phyloP scores from a whole-genome alignment of 2,113 vertebrate species.

The Ophthalmolycus amberensis region DNA sequence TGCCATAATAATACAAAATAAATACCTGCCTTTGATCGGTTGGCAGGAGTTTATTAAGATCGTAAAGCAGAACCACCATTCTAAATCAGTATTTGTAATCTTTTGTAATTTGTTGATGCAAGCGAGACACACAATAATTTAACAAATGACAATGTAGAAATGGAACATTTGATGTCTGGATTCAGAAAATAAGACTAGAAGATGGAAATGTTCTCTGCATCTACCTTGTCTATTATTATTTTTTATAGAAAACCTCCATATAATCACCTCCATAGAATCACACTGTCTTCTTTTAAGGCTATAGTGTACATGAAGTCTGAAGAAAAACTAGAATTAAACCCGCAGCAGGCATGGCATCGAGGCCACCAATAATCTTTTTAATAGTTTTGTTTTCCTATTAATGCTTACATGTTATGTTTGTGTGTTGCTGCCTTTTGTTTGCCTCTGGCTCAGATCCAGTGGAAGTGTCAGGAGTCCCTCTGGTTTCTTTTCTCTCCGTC shows the following conservation, averaged over 20 bases:
- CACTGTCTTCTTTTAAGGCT: no score
- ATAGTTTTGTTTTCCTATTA: not conserved
- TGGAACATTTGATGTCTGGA: not conserved
- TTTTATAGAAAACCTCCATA: not conserved
- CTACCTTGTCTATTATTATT: not conserved
- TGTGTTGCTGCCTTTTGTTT: not conserved
- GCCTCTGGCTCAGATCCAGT: not conserved
- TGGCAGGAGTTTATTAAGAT: not conserved
- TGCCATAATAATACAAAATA: no score
- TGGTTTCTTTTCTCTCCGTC: not conserved
- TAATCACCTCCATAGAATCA: no score
- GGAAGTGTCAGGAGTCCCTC: conserved; percentile 3
- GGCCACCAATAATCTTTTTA: not conserved
- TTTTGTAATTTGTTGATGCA: no score
- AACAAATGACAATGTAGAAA: no score
- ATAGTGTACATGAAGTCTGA: no score
- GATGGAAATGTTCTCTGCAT: not conserved
- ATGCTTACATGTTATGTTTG: not conserved
- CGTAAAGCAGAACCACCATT: not conserved
- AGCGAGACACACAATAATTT: no score
- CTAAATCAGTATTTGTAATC: not conserved
- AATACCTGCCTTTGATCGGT: not conserved
- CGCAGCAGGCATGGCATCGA: no score
- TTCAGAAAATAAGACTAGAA: not conserved
- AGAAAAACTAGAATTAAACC: not conserved